phyloP scores from a whole-genome alignment of 2,113 vertebrate species.

The Sorex araneus region DNA sequence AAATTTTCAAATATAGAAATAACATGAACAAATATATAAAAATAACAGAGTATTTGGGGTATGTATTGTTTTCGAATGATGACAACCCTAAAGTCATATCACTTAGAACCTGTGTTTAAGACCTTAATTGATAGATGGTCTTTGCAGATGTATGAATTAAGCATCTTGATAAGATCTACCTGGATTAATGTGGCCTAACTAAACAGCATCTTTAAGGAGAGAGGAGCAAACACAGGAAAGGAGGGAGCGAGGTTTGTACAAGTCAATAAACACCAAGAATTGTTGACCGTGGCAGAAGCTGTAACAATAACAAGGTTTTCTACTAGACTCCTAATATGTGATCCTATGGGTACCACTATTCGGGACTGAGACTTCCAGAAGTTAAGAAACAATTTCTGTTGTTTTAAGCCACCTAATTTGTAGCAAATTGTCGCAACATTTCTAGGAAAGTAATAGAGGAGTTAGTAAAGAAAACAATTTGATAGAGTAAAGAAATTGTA shows the following conservation, averaged over 20 bases:
- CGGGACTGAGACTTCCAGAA: not conserved
- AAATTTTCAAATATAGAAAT: constrained; percentile 13
- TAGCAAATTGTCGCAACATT: not conserved
- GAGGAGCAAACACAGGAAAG: not conserved
- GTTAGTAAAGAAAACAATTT: constrained; percentile 34
- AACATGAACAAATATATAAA: not conserved
- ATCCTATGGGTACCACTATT: not conserved
- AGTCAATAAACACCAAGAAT: not conserved
- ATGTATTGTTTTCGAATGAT: not conserved
- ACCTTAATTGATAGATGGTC: constrained; percentile 1
- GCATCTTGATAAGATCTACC: not conserved
- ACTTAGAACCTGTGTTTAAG: not conserved
- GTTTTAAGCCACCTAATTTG: not conserved
- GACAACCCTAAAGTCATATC: not conserved
- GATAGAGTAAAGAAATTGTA: constrained; percentile 59
- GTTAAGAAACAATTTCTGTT: constrained; percentile 13
- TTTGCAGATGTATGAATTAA: not conserved
- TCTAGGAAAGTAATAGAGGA: constrained; percentile 34
- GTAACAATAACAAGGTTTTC: not conserved
- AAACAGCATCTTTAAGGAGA: constrained; percentile 9
- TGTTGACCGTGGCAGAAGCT: not conserved
- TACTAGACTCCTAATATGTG: not conserved
- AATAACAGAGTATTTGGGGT: not conserved
- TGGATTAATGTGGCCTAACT: not conserved
- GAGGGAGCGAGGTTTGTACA: not conserved